phyloP scores from a whole-genome alignment of 2,113 vertebrate species.

The Hypocryptadius cinnamomeus region DNA sequence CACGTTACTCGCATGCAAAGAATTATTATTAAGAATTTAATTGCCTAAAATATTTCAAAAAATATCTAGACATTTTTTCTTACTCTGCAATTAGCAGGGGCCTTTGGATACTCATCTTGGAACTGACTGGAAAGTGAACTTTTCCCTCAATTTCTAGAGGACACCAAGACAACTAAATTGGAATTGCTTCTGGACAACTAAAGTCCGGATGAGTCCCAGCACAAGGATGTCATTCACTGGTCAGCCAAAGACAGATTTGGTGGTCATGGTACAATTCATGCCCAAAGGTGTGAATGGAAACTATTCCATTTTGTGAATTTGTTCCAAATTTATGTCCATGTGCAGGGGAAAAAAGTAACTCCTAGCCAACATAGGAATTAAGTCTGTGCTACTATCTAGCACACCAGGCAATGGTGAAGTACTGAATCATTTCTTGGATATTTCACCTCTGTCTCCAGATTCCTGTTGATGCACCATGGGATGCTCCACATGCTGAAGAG shows the following conservation, averaged over 20 bases:
- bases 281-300: neutral
- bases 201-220: neutral
- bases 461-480: slow-evolving; percentile 75
- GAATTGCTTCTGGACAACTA: neutral
- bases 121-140: neutral
- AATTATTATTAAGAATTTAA: neutral
- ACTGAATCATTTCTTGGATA: neutral
- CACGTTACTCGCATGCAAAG: neutral
- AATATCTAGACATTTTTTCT: neutral
- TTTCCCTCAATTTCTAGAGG: neutral
- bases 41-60: neutral
- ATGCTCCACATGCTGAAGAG: slow-evolving; percentile 69
- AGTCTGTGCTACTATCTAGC: neutral
- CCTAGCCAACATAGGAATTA: neutral
- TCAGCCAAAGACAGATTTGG: neutral
- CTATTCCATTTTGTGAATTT: neutral
- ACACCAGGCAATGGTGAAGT: neutral
- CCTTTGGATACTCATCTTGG: neutral
- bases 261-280: neutral
- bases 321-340: neutral
- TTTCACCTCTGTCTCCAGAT: slow-evolving; percentile 66
- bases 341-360: neutral
- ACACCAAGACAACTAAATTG: neutral
- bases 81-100: neutral
- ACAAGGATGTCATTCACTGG: neutral